phyloP scores from a whole-genome alignment of 2,888 invertebrate species.

The Nesidiocoris tenuis region DNA sequence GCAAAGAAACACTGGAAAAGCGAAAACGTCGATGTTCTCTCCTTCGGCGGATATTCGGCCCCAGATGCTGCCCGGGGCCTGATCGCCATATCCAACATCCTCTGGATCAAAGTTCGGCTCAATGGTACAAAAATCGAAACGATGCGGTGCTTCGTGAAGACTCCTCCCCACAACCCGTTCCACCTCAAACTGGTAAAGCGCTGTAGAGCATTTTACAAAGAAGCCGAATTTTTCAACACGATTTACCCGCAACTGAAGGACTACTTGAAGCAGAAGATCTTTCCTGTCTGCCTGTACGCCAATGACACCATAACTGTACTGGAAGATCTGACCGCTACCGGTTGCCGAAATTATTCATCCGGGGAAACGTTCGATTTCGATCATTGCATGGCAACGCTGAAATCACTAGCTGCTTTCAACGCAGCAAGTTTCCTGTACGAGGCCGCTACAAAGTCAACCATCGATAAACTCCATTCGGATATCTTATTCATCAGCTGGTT shows the following conservation, averaged over 20 bases:
- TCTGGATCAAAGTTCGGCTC: conserved; percentile 11
- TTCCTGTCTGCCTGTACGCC: conserved; percentile 7
- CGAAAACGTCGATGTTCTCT: conserved; percentile 9
- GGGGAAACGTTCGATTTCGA: conserved; percentile 2
- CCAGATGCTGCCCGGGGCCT: conserved; percentile 4
- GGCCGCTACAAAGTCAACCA: background rate
- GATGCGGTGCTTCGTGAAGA: conserved; percentile 10
- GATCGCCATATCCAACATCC: conserved; percentile 5
- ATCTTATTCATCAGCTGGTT: conserved; percentile 10
- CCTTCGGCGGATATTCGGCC: background rate
- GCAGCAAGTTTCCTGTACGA: conserved; percentile 19
- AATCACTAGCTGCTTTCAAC: conserved; percentile 12
- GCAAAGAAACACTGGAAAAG: background rate
- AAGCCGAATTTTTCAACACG: conserved; percentile 18
- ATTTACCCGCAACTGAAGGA: conserved; percentile 8
- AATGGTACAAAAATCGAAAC: background rate
- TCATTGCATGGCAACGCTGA: conserved; percentile 15
- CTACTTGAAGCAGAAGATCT: conserved; percentile 11
- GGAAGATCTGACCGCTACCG: conserved; percentile 9
- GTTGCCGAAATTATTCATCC: background rate
- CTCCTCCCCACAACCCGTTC: conserved; percentile 9
- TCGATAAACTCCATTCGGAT: conserved; percentile 1
- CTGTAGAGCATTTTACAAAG: conserved; percentile 12
- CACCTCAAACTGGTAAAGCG: conserved; percentile 11
- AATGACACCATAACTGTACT: background rate